phyloP scores from a whole-genome alignment of 2,888 invertebrate species.

The Subacronicta megacephala region DNA sequence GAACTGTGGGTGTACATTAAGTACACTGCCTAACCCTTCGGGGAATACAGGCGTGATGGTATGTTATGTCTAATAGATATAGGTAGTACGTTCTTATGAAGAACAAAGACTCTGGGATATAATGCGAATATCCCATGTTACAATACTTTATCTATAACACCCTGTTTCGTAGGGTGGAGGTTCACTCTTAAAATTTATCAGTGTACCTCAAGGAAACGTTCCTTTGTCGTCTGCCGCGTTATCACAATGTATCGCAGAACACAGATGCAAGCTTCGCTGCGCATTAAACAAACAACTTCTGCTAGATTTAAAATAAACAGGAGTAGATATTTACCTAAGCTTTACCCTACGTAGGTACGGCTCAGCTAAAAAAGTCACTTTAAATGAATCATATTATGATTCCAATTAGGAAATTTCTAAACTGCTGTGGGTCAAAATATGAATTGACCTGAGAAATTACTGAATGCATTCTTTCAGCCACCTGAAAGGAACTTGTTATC shows the following conservation, averaged over 20 bases:
- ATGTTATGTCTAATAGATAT: no score
- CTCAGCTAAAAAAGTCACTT: not conserved
- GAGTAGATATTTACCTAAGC: not conserved
- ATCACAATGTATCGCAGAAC: constrained; percentile 29
- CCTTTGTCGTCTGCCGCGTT: constrained; percentile 26
- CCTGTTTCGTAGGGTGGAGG: constrained; percentile 16
- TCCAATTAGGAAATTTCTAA: no score
- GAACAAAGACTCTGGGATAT: constrained; percentile 27
- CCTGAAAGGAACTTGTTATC: no score
- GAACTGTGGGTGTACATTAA: no score
- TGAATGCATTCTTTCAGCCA: no score
- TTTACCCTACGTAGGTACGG: no score
- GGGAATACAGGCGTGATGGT: no score
- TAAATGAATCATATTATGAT: no score
- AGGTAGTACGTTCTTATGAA: constrained; percentile 21
- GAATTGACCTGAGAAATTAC: no score
- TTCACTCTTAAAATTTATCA: constrained; percentile 25
- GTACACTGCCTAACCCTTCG: no score
- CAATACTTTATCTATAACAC: constrained; percentile 8
- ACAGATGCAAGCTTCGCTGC: constrained; percentile 23
- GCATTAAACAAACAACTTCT: constrained; percentile 21
- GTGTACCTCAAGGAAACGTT: constrained; percentile 16
- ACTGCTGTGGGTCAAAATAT: no score
- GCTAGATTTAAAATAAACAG: constrained; percentile 3
- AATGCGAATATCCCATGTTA: constrained; percentile 25